These are phyloP conservation scores for Phengaris alcon DNA, from an alignment of 2,888 invertebrate genomes.

Conservation along the genomic window DNA sequence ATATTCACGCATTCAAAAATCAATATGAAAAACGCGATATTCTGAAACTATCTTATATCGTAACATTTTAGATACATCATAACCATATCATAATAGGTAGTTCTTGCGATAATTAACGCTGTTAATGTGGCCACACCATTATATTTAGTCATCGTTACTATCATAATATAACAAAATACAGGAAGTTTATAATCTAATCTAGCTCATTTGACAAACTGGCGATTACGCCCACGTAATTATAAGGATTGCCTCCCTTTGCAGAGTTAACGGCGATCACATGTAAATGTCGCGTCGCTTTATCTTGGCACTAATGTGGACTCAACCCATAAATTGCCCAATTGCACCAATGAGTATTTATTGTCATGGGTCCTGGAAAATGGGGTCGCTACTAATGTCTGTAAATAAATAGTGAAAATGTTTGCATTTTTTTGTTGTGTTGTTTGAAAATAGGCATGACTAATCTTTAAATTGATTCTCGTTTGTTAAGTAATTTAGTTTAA, in stretches of 20 bases:
- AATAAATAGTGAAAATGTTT: not conserved
- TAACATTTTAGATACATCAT: too few species aligned
- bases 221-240: conserved; percentile 12
- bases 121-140: too few species aligned
- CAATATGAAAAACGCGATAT: too few species aligned
- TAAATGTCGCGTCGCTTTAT: conserved; percentile 16
- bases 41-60: too few species aligned
- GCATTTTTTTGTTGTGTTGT: too few species aligned
- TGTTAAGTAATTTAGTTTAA: too few species aligned
- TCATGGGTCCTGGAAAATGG: not conserved
- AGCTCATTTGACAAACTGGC: not conserved
- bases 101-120: too few species aligned
- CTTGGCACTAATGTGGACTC: conserved; percentile 3
- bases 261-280: conserved; percentile 15
- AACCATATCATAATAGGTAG: too few species aligned
- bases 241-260: conserved; percentile 1
- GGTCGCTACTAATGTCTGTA: not conserved
- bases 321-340: conserved; percentile 21
- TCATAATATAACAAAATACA: not conserved
- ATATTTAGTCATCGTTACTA: too few species aligned
- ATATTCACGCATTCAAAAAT: too few species aligned
- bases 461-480: too few species aligned
- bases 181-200: not conserved
- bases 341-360: conserved; percentile 16
- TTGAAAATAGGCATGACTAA: too few species aligned